Evolutionary conservation across 2,113 vertebrate species (phyloP), one percentile per base, ranked within the genome.

Genomic region (Spermophilus dauricus): DNA sequence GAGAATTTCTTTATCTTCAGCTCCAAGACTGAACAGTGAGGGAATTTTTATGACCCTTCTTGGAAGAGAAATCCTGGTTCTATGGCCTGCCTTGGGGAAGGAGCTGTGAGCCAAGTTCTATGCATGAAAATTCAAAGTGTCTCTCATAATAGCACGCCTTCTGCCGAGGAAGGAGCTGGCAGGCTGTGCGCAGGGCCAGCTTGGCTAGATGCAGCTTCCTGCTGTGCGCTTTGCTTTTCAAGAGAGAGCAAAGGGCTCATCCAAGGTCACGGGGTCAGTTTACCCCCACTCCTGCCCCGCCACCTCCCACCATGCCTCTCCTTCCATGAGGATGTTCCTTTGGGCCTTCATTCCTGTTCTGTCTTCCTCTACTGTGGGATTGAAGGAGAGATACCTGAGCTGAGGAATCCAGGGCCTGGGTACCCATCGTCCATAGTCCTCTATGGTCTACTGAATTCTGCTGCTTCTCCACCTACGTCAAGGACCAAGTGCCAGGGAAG

Each of bases 41-140:
- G 61, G 17, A 1, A 30, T 20, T 26, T 42, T 10, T 32, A 18
- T 28, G 17, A 37, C 16, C 39, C 18, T 0, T 3, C 2, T 20
- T 42, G 56, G 58, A 42, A 65, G 37, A 65, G 58, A 9, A 63
- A 18, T 42, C 28, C 58, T 63, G 8, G n/a, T 65, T 37, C 24
- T 30, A 0, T 10, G 14, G 8, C 16, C 32, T 42, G 81, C 4
- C 13, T 83, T 28, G 4, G 14, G 53, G 82, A 45, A 26, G 61
- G 61, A 45, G 30, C 28, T 18, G 1, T 20, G 58, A 65, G 80
- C 53, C 28, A 61, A 56, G 72, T 17, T 26, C 56, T 22, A 14
- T 22, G 56, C 48, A 1, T 8, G 28, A 56, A 72, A 51, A 28
- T 63, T 9, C 22, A 18, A 18, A 72, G n/a, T 53, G 3, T 51